Evolutionary conservation across 2,888 invertebrate genomes (phyloP).

Genomic region (Metallyticus violacea): DNA sequence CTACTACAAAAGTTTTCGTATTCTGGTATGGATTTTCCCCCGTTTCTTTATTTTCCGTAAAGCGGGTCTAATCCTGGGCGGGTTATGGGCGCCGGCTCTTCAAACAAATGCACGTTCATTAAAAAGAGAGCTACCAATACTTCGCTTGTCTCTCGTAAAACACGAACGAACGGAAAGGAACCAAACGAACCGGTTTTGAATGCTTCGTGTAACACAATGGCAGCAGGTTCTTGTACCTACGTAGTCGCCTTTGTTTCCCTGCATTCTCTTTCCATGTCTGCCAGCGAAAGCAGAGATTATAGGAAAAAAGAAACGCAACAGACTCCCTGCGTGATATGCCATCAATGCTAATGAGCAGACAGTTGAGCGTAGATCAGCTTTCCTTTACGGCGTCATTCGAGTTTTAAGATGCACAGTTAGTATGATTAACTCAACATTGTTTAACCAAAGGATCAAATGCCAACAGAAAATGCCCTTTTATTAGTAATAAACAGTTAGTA

Average conservation of each 20-base stretch:
- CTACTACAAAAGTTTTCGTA: background rate
- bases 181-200: background rate
- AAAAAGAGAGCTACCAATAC: background rate
- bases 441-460: too few relatives aligned
- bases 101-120: background rate
- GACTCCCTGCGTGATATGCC: background rate
- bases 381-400: too few relatives aligned
- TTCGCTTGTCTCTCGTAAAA: background rate
- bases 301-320: background rate
- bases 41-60: background rate
- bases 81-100: background rate
- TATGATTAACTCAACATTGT: too few relatives aligned
- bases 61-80: background rate
- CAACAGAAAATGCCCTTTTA: too few relatives aligned
- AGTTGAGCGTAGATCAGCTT: too few relatives aligned
- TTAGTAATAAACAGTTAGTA: too few relatives aligned
- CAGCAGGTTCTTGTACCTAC: background rate
- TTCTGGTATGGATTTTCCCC: background rate
- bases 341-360: background rate
- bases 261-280: background rate
- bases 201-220: background rate
- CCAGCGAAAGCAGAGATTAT: background rate
- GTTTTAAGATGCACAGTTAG: too few relatives aligned
- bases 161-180: too few relatives aligned
- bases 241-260: background rate